A percentile compares a stretch with the other conserved stretches of the same genome.
Conservation (phyloP, 2,888 invertebrate genomes). For the Rhingia rostrata region DNA sequence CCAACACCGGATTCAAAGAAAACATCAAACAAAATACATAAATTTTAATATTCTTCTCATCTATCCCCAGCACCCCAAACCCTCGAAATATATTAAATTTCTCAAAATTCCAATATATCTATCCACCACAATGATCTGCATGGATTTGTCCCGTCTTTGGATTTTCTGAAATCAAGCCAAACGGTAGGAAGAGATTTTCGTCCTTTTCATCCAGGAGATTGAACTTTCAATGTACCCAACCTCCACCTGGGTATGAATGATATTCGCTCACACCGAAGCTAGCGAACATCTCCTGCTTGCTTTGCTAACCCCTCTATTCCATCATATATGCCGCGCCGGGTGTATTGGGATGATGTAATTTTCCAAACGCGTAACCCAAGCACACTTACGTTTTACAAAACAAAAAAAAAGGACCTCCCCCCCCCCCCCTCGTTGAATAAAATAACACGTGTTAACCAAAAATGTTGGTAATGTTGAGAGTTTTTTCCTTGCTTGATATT, state of each 20-base stretch:
- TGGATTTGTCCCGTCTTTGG: conserved; percentile 11
- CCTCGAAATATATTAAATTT: conserved; percentile 51
- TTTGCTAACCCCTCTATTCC: neutral
- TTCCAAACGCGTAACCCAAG: conserved; percentile 25
- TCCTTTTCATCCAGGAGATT: conserved; percentile 60
- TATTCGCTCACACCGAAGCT: conserved; percentile 12
- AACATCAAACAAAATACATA: conserved; percentile 44
- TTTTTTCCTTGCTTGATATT: conserved; percentile 42
- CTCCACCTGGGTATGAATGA: conserved; percentile 39
- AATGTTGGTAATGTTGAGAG: conserved; percentile 57
- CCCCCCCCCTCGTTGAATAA: neutral
- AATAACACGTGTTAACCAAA: conserved; percentile 72
- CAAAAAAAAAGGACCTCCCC: neutral
- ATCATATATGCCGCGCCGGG: neutral
- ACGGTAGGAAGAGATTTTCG: conserved; percentile 4
- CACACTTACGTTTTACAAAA: conserved; percentile 34
- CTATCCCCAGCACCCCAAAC: neutral
- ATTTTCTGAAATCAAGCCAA: conserved; percentile 8
- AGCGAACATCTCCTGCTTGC: conserved; percentile 21
- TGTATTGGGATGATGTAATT: conserved; percentile 14
- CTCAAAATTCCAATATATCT: conserved; percentile 58
- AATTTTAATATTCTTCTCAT: conserved; percentile 58
- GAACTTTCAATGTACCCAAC: conserved; percentile 60
- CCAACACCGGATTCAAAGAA: conserved; percentile 5
- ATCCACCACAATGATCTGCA: conserved; percentile 47